Base-by-base conservation (phyloP, 2,113 vertebrate genomes). In the Eurystomus gularis region DNA sequence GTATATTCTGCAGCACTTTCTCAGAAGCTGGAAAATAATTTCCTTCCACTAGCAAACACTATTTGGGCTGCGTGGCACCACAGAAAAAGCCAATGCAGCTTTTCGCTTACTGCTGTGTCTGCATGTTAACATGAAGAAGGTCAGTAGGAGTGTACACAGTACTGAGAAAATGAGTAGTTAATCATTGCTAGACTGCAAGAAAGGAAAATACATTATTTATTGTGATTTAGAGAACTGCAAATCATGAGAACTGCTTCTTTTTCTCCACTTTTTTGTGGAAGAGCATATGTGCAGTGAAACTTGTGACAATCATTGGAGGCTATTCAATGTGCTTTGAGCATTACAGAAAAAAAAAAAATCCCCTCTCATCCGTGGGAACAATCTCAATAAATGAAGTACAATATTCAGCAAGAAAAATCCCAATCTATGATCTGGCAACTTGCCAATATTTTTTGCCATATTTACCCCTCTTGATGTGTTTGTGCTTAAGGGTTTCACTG, bases 161-260 rank as follows among this genome's bases (percentile, higher is more conserved):
- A 96, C 94, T 73, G 93, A 91, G 93, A 94, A 97, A 96, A 93
- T 60, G 65, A 86, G 54, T 79, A 84, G 96, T 97, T 96, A 97
- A 97, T 97, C 84, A 97, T 97, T 97, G 73, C 70, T 94, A 93
- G 94, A 71, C 35, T 82, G 66, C 69, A 97, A 93, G 28, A 95
- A 73, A 29, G n/a, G 66, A 80, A 95, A 82, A 73, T 26, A 60
- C 29, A 39, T 20, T 4, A 65, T 89, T 84, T 76, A 60, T 82
- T 89, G 70, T 89, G 60, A 46, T 96, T 86, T 82, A 71, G 65
- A 55, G 95, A 87, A 84, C 52, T 39, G 52, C 39, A 93, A 49
- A 60, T 75, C 23, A 49, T 0, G 4, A 64, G 25, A 65, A 76
- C 14, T 25, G 42, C 48, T 84, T 42, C 46, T 91, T 87, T 87